Percentiles rank a stretch among this genome's conserved stretches.
Evolutionary conservation across 1,140 invertebrate species (phyloP).

Genomic region (Nasonia giraulti): DNA sequence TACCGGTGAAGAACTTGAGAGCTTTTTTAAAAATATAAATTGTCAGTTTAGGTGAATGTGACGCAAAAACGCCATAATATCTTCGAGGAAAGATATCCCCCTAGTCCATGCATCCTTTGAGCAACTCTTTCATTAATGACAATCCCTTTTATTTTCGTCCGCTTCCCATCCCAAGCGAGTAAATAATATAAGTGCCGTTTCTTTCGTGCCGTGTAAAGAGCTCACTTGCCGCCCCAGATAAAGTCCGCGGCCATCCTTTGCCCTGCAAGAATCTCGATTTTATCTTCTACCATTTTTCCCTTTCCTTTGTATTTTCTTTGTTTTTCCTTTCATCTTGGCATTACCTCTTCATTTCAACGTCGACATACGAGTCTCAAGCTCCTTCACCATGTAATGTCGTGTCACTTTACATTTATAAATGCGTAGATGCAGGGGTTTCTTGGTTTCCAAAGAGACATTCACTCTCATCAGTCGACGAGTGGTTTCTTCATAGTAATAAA

Average conservation of each 20-base stretch:
- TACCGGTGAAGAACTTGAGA: no score
- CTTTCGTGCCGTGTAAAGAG: no score
- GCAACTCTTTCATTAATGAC: conserved; percentile 58
- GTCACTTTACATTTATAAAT: conserved; percentile 17
- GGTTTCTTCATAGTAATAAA: no score
- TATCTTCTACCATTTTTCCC: conserved; percentile 34
- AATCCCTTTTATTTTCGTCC: conserved; percentile 56
- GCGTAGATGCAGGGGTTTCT: conserved; percentile 23
- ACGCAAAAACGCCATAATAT: background rate
- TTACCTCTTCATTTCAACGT: background rate
- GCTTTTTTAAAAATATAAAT: no score
- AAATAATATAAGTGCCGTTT: conserved; percentile 58
- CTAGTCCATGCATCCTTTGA: background rate
- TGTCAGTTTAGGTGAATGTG: no score
- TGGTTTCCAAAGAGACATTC: background rate
- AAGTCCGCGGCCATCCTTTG: background rate
- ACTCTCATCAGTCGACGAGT: no score
- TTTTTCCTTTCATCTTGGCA: conserved; percentile 45
- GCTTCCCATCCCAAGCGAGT: conserved; percentile 48
- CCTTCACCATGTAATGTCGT: background rate
- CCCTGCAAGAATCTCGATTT: conserved; percentile 50
- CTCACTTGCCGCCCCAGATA: background rate
- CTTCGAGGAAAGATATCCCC: conserved; percentile 8
- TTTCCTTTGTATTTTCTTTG: conserved; percentile 29
- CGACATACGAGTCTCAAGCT: background rate